phyloP scores from a whole-genome alignment of 2,888 invertebrate genomes.

The Drosophila recens region DNA sequence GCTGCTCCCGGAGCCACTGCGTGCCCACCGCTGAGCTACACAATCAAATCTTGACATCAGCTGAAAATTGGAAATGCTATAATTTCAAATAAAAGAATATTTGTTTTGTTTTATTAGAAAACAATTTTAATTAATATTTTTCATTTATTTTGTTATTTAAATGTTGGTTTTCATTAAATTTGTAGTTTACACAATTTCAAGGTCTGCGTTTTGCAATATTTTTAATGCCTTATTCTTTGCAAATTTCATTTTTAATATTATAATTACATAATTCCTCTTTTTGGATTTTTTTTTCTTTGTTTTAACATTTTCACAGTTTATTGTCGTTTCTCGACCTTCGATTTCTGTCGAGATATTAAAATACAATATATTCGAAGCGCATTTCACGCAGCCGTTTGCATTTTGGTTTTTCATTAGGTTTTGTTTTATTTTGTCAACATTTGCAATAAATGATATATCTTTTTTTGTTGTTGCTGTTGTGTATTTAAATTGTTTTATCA shows the following conservation, averaged over 20 bases:
- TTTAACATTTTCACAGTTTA: constrained; percentile 85
- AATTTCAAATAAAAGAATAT: constrained; percentile 36
- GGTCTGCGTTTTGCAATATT: constrained; percentile 54
- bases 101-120: constrained; percentile 77
- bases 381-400: constrained; percentile 62
- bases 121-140: constrained; percentile 82
- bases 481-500: constrained; percentile 63
- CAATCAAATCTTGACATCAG: neutral
- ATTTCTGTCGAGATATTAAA: constrained; percentile 85
- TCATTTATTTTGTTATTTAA: constrained; percentile 71
- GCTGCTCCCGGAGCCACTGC: no score
- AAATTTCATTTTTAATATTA: constrained; percentile 71
- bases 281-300: constrained; percentile 42
- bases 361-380: constrained; percentile 80
- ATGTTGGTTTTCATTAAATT: constrained; percentile 74
- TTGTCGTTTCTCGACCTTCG: constrained; percentile 86
- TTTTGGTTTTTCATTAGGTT: constrained; percentile 47
- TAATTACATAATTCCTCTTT: constrained; percentile 66
- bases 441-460: constrained; percentile 74
- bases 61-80: neutral
- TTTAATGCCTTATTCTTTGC: constrained; percentile 54
- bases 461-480: constrained; percentile 56
- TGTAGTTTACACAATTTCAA: constrained; percentile 79
- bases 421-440: constrained; percentile 57
- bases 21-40: no score